These are phyloP conservation scores for Gymnopithys bicolor DNA, from an alignment of 2,797 vertebrate genomes.

Conservation along the genomic window DNA sequence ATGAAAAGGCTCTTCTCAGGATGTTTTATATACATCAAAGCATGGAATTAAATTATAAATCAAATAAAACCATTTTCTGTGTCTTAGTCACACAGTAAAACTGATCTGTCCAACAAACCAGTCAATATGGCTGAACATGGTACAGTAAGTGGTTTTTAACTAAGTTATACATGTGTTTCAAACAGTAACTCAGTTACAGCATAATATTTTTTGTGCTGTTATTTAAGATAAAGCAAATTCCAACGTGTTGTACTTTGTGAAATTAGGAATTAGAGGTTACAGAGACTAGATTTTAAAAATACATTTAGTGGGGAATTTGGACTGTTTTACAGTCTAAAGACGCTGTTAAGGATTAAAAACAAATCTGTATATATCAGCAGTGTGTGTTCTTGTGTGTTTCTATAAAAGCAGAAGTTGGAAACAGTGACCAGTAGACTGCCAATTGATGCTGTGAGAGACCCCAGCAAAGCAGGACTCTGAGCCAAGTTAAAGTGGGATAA, in stretches of 20 bases:
- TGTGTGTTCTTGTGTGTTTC: neutral
- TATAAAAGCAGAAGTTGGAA: neutral
- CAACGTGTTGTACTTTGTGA: neutral
- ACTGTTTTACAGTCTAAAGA: neutral
- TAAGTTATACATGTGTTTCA: slow-evolving; percentile 10
- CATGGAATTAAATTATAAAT: slow-evolving; percentile 32
- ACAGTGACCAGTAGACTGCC: neutral
- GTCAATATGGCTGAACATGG: slow-evolving; percentile 15
- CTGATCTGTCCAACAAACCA: slow-evolving; percentile 1
- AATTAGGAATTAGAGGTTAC: neutral
- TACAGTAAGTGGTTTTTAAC: slow-evolving; percentile 57
- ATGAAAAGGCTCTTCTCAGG: neutral
- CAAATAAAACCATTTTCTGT: slow-evolving; percentile 13
- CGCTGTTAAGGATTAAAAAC: neutral
- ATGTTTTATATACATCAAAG: slow-evolving; percentile 31
- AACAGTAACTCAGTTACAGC: slow-evolving; percentile 12
- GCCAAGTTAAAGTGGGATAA: too few relatives aligned
- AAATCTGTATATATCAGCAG: neutral
- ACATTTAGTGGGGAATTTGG: neutral
- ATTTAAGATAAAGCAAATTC: neutral
- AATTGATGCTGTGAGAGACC: too few relatives aligned
- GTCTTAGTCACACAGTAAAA: slow-evolving; percentile 2
- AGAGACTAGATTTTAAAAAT: neutral
- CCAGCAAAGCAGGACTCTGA: too few relatives aligned
- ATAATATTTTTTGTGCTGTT: neutral